A percentile compares a stretch with the other conserved stretches of the same genome.
phyloP scores from a whole-genome alignment of 2,113 vertebrate species.

The Anolis carolinensis region DNA sequence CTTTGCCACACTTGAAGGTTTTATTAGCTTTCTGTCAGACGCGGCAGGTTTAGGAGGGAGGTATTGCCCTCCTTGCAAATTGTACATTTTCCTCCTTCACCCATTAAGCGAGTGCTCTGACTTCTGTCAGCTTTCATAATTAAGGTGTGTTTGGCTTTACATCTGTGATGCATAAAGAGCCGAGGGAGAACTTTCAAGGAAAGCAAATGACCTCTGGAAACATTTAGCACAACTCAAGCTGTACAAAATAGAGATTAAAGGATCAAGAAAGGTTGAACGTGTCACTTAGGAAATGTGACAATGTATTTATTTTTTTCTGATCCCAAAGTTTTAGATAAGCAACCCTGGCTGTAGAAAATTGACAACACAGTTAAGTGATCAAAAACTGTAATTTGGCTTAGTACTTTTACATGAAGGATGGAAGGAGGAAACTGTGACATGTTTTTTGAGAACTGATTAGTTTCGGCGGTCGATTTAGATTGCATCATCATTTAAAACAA shows the following conservation, averaged over 20 bases:
- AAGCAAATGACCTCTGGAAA: slow-evolving; percentile 17
- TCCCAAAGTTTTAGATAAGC: background rate
- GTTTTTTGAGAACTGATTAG: background rate
- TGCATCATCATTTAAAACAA: slow-evolving; percentile 65
- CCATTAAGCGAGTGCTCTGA: slow-evolving; percentile 49
- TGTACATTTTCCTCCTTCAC: slow-evolving; percentile 15
- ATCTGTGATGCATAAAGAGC: background rate
- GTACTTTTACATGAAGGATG: background rate
- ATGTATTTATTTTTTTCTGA: background rate
- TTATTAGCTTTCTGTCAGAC: slow-evolving; percentile 51
- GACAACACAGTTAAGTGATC: background rate
- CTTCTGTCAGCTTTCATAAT: slow-evolving; percentile 54
- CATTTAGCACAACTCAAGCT: slow-evolving; percentile 7
- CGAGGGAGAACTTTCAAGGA: slow-evolving; percentile 1
- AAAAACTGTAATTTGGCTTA: slow-evolving; percentile 16
- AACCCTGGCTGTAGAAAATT: slow-evolving; percentile 30
- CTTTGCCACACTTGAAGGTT: slow-evolving; percentile 57
- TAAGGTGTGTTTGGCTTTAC: slow-evolving; percentile 44
- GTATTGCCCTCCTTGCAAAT: background rate
- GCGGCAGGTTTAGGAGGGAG: slow-evolving; percentile 32
- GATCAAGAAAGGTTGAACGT: background rate
- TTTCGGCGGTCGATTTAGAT: background rate
- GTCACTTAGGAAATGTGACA: slow-evolving; percentile 11
- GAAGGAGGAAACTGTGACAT: background rate
- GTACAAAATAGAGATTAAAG: slow-evolving; percentile 13